phyloP scores from a whole-genome alignment of 2,113 vertebrate species.

The Archocentrus centrarchus region DNA sequence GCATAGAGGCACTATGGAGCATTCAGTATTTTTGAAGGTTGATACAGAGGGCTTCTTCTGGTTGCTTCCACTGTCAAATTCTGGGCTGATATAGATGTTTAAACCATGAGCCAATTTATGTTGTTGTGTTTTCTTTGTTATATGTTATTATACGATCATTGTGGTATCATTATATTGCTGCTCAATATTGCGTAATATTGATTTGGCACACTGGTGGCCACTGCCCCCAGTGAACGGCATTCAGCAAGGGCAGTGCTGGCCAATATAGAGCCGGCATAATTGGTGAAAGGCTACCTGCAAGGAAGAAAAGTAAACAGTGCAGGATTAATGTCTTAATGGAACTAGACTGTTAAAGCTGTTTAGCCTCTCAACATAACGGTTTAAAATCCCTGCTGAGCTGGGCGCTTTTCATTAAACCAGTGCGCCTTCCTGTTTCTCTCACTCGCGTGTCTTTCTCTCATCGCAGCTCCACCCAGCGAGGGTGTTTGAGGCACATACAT shows the following conservation, averaged over 20 bases:
- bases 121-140: background rate
- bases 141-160: background rate
- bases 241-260: background rate
- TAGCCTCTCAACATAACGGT: background rate
- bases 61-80: no score
- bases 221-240: background rate
- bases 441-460: background rate
- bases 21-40: background rate
- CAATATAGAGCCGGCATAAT: background rate
- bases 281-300: background rate
- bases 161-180: background rate
- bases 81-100: no score
- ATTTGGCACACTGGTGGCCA: background rate
- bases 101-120: no score
- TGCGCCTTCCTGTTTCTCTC: background rate
- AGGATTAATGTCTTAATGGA: background rate
- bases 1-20: background rate
- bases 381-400: background rate
- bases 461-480: background rate
- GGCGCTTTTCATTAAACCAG: background rate
- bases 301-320: background rate
- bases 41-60: background rate
- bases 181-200: background rate
- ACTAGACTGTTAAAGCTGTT: background rate
- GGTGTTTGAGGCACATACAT: background rate